Conservation (phyloP, 2,888 invertebrate genomes). For the Lepidochrysops patricia region DNA sequence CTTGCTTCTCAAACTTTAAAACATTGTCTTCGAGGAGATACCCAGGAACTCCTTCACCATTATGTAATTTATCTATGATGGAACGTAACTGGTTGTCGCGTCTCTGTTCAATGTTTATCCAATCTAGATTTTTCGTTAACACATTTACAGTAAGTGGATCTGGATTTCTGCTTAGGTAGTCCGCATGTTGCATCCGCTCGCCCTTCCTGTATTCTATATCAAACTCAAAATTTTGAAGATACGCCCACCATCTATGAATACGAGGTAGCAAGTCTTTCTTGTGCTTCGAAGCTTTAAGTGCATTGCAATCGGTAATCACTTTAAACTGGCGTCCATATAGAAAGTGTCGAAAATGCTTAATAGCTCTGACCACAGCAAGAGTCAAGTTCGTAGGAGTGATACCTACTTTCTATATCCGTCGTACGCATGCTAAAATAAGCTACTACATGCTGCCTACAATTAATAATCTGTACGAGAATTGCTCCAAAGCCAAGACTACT, state of each 20-base stretch:
- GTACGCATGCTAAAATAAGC: constrained; percentile 14
- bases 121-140: constrained; percentile 18
- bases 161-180: constrained; percentile 24
- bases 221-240: constrained; percentile 29
- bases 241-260: constrained; percentile 33
- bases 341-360: constrained; percentile 31
- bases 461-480: constrained; percentile 13
- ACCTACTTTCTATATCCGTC: no score
- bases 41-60: constrained; percentile 7
- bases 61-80: constrained; percentile 16
- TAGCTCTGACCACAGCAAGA: constrained; percentile 24
- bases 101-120: constrained; percentile 24
- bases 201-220: constrained; percentile 26
- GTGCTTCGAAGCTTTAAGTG: constrained; percentile 27
- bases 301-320: constrained; percentile 29
- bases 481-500: constrained; percentile 22
- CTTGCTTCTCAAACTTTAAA: constrained; percentile 11
- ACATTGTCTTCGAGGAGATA: constrained; percentile 18
- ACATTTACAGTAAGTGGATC: constrained; percentile 16
- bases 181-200: constrained; percentile 21
- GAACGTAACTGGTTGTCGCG: constrained; percentile 20
- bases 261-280: constrained; percentile 30
- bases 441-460: neutral
- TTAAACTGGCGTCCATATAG: constrained; percentile 23
- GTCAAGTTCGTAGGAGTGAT: no score